phyloP scores from a whole-genome alignment of 92 coral and sea anemone species.

The Parazoanthus atlanticus region DNA sequence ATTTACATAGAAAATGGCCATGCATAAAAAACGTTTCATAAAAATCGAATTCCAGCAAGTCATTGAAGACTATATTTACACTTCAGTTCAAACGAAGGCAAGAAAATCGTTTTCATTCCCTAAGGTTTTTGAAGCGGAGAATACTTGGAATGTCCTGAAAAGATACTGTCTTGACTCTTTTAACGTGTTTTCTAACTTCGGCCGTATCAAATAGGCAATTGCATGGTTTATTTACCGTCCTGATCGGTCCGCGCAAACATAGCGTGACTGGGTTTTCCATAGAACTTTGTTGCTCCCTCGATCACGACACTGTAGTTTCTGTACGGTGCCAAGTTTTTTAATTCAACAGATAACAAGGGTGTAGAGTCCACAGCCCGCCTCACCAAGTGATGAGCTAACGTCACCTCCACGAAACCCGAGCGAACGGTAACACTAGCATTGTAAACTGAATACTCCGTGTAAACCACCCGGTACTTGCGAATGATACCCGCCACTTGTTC shows the following conservation, averaged over 20 bases:
- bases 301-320: slow-evolving; percentile 72
- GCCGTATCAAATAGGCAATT: neutral
- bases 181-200: neutral
- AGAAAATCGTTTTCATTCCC: too few relatives aligned
- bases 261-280: slow-evolving; percentile 66
- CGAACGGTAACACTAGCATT: neutral
- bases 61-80: too few relatives aligned
- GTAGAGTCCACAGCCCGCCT: slow-evolving; percentile 26
- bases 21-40: too few relatives aligned
- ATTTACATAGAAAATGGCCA: too few relatives aligned
- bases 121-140: neutral
- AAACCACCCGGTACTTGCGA: slow-evolving; percentile 61
- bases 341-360: slow-evolving; percentile 51
- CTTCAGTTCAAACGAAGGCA: too few relatives aligned
- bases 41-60: too few relatives aligned
- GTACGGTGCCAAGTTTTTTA: slow-evolving; percentile 57
- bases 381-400: neutral
- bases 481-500: slow-evolving; percentile 72
- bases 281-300: slow-evolving; percentile 63
- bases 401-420: neutral
- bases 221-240: slow-evolving; percentile 62
- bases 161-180: too few relatives aligned
- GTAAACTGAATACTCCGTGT: slow-evolving; percentile 35
- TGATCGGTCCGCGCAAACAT: slow-evolving; percentile 64
- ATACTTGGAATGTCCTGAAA: neutral